Conservation (phyloP, 2,113 vertebrate species). For the Ranitomeya imitator region DNA sequence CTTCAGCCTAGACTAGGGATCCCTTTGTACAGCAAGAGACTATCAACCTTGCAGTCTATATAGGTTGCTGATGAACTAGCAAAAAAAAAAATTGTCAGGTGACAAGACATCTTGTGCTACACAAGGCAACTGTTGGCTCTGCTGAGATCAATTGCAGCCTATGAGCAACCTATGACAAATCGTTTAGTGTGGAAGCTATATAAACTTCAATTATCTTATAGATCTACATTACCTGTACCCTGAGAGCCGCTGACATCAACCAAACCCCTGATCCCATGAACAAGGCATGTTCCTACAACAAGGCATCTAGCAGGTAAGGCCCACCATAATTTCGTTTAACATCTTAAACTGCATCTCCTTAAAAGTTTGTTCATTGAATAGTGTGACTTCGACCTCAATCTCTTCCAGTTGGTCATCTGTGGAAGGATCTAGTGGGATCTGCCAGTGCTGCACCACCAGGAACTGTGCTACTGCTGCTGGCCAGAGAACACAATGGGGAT, state of each 20-base stretch:
- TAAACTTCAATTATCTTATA: conserved; percentile 10
- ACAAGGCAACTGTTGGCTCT: too few relatives aligned
- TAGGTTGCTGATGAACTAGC: too few relatives aligned
- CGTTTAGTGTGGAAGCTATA: too few relatives aligned
- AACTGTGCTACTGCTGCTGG: conserved; percentile 55
- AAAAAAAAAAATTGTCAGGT: too few relatives aligned
- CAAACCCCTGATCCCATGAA: conserved; percentile 65
- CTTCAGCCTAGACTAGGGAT: too few relatives aligned
- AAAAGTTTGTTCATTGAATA: too few relatives aligned
- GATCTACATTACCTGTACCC: conserved; percentile 68
- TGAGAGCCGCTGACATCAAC: conserved; percentile 61
- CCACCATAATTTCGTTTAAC: background rate
- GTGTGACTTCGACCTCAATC: background rate
- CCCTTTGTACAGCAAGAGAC: too few relatives aligned
- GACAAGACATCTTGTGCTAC: too few relatives aligned
- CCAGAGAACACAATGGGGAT: background rate
- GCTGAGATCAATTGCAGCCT: too few relatives aligned
- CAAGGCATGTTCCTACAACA: conserved; percentile 75
- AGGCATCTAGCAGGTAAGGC: conserved; percentile 64
- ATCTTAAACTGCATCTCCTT: conserved; percentile 59
- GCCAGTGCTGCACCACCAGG: conserved; percentile 65
- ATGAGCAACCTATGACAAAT: too few relatives aligned
- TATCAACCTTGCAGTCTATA: too few relatives aligned
- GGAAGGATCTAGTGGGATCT: conserved; percentile 66
- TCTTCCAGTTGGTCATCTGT: conserved; percentile 68